Conservation (phyloP, 2,888 invertebrate species). For the Cheilosia vernalis region DNA sequence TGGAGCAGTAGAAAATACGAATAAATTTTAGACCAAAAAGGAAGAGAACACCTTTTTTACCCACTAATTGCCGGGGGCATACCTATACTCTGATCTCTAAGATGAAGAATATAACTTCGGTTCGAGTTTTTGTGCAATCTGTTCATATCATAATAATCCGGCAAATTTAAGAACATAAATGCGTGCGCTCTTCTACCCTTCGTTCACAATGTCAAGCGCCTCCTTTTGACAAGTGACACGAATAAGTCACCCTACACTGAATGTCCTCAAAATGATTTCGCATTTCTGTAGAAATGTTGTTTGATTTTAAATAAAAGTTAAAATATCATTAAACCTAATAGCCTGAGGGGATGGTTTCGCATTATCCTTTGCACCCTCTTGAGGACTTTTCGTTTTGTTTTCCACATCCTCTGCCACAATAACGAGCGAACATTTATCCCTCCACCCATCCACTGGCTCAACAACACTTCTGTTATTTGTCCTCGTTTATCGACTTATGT, state of each 20-base stretch:
- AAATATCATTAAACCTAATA: conserved; percentile 68
- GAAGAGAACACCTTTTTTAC: no score
- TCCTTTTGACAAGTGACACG: conserved; percentile 15
- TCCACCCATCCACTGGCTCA: conserved; percentile 34
- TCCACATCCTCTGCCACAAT: conserved; percentile 50
- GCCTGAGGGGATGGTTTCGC: conserved; percentile 56
- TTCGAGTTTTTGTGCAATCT: background rate
- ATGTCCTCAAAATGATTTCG: conserved; percentile 48
- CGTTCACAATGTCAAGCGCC: background rate
- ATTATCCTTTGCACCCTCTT: conserved; percentile 67
- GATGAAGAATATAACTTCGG: no score
- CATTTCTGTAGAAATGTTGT: conserved; percentile 35
- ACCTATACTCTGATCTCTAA: no score
- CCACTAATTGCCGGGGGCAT: no score
- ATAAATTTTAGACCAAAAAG: no score
- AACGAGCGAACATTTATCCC: conserved; percentile 64
- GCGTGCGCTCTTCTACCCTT: conserved; percentile 1
- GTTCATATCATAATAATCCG: background rate
- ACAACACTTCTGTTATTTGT: conserved; percentile 64
- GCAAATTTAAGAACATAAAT: background rate
- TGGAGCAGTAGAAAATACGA: no score
- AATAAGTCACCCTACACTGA: conserved; percentile 27
- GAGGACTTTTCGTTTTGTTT: conserved; percentile 54
- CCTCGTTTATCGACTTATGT: conserved; percentile 68
- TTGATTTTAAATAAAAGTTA: conserved; percentile 66